Conservation (phyloP, 2,113 vertebrate genomes). For the Chrysemys picta region DNA sequence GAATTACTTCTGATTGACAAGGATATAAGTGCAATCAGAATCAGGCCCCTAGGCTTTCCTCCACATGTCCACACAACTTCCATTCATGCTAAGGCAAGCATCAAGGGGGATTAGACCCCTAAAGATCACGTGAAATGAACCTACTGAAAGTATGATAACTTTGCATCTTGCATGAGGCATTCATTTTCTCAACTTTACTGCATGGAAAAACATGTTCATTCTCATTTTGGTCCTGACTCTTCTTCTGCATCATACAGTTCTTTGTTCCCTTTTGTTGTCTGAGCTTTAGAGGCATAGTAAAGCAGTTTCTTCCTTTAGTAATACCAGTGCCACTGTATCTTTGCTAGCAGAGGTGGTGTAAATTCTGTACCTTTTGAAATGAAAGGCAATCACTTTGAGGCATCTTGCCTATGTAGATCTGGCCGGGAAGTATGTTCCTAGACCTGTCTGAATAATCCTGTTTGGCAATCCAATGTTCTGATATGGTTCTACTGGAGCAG, state of each 20-base stretch:
- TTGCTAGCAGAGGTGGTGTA: background rate
- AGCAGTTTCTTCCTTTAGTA: background rate
- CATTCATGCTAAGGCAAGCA: background rate
- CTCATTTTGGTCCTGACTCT: background rate
- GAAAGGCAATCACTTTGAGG: background rate
- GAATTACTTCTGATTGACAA: background rate
- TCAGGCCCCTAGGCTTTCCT: conserved; percentile 35
- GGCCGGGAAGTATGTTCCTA: conserved; percentile 26
- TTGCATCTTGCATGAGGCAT: background rate
- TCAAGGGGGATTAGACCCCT: conserved; percentile 43
- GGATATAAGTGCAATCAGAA: background rate
- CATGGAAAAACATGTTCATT: background rate
- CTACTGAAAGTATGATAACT: conserved; percentile 7
- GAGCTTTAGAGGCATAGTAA: background rate
- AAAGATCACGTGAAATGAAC: conserved; percentile 12
- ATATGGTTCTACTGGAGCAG: conserved; percentile 54
- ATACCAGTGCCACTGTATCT: conserved; percentile 24
- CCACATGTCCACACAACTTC: background rate
- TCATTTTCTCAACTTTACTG: conserved; percentile 14
- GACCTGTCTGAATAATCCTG: conserved; percentile 37
- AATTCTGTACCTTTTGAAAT: background rate
- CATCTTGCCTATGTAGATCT: background rate
- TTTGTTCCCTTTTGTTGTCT: conserved; percentile 1
- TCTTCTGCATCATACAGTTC: background rate
- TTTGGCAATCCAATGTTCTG: conserved; percentile 63